phyloP scores from a whole-genome alignment of 1,140 invertebrate genomes.

The Hyles euphorbiae region DNA sequence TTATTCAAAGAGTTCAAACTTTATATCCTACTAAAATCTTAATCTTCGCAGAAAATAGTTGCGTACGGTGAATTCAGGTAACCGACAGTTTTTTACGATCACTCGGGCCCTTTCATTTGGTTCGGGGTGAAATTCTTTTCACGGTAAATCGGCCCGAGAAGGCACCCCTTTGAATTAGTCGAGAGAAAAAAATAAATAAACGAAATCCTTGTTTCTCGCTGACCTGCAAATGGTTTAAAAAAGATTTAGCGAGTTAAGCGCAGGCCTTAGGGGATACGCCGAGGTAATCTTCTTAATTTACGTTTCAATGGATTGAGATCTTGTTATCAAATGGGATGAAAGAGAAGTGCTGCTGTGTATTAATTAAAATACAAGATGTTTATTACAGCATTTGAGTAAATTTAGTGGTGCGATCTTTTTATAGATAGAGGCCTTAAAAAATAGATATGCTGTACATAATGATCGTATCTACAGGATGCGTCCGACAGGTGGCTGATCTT shows the following conservation, averaged over 20 bases:
- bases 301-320: conserved; percentile 5
- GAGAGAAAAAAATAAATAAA: conserved; percentile 13
- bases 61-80: conserved; percentile 26
- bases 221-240: conserved; percentile 25
- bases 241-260: conserved; percentile 16
- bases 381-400: no score
- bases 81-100: conserved; percentile 32
- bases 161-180: conserved; percentile 39
- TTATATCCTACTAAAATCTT: conserved; percentile 19
- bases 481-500: no score
- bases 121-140: conserved; percentile 44
- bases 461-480: no score
- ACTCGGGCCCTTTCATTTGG: conserved; percentile 20
- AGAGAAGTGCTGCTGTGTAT: background rate
- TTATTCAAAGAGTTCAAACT: conserved; percentile 9
- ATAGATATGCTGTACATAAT: no score
- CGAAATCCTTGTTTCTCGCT: conserved; percentile 25
- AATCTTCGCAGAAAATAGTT: conserved; percentile 18
- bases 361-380: no score
- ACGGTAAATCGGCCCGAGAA: conserved; percentile 40
- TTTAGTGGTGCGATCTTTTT: no score
- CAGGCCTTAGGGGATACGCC: background rate
- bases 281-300: conserved; percentile 10
- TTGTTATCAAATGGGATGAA: conserved; percentile 7
- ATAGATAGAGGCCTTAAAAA: no score